A percentile compares a stretch with the other conserved stretches of the same genome.
Evolutionary conservation across 2,797 vertebrate species (phyloP).

Genomic region (Notoglanidium macrostoma): DNA sequence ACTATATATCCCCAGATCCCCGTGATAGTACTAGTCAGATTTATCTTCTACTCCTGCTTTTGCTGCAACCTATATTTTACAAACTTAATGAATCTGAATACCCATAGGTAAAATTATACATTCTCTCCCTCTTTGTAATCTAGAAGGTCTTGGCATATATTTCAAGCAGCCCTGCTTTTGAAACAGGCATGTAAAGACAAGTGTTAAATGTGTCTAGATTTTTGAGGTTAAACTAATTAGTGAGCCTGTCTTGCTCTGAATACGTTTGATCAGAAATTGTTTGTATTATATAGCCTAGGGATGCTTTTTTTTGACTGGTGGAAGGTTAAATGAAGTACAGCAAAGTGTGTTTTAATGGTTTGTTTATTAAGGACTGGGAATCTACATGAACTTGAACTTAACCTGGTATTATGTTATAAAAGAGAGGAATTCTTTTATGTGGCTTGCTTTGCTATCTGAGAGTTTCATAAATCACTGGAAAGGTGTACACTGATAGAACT

Average conservation of each 20-base stretch:
- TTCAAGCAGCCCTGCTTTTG: slow-evolving; percentile 45
- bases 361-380: slow-evolving; percentile 8
- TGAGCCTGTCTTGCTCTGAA: slow-evolving; percentile 29
- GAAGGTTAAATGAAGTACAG: slow-evolving; percentile 35
- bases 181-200: slow-evolving; percentile 50
- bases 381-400: slow-evolving; percentile 4
- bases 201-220: slow-evolving; percentile 54
- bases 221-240: slow-evolving; percentile 39
- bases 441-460: slow-evolving; percentile 20
- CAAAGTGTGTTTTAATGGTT: slow-evolving; percentile 18
- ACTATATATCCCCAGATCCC: slow-evolving; percentile 39
- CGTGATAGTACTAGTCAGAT: slow-evolving; percentile 54
- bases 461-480: slow-evolving; percentile 20
- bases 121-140: slow-evolving; percentile 38
- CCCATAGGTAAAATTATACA: slow-evolving; percentile 47
- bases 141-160: slow-evolving; percentile 46
- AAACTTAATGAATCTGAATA: slow-evolving; percentile 55
- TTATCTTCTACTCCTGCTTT: slow-evolving; percentile 53
- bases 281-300: slow-evolving; percentile 30
- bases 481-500: slow-evolving; percentile 4
- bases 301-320: slow-evolving; percentile 23
- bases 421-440: slow-evolving; percentile 18
- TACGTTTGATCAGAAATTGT: slow-evolving; percentile 26
- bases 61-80: slow-evolving; percentile 50
- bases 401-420: slow-evolving; percentile 1